Percentiles rank a stretch among this genome's conserved stretches.
Evolutionary conservation across 2,113 vertebrate genomes (phyloP).

Genomic region (Sorex araneus): DNA sequence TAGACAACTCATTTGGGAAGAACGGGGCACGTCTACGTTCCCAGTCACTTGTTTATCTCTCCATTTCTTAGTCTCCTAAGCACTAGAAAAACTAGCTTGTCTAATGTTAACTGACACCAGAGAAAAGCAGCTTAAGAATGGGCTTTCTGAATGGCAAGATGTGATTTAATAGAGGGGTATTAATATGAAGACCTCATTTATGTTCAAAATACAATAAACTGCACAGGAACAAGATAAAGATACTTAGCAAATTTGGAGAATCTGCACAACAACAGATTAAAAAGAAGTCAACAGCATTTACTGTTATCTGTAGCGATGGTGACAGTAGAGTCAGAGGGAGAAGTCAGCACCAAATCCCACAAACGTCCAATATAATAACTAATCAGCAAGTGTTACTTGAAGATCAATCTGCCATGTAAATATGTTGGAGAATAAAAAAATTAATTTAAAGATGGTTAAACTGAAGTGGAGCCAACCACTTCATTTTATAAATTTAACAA

Average conservation of each 20-base stretch:
- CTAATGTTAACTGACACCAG: background rate
- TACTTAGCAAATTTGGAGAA: slow-evolving; percentile 59
- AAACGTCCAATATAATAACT: slow-evolving; percentile 47
- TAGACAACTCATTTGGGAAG: slow-evolving; percentile 30
- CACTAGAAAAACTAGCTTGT: background rate
- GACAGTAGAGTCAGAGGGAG: slow-evolving; percentile 23
- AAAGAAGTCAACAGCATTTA: slow-evolving; percentile 46
- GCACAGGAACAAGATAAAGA: slow-evolving; percentile 30
- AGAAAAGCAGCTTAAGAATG: slow-evolving; percentile 39
- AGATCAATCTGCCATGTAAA: slow-evolving; percentile 61
- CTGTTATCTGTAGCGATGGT: slow-evolving; percentile 50
- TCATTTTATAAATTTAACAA: slow-evolving; percentile 18
- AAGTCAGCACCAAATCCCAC: slow-evolving; percentile 53
- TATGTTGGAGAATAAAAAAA: slow-evolving; percentile 37
- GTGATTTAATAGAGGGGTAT: slow-evolving; percentile 6
- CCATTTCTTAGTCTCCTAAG: slow-evolving; percentile 2
- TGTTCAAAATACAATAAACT: slow-evolving; percentile 49
- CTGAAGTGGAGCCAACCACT: slow-evolving; percentile 11
- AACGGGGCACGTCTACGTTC: slow-evolving; percentile 5
- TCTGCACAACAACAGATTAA: slow-evolving; percentile 62
- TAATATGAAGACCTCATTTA: slow-evolving; percentile 52
- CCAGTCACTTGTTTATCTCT: slow-evolving; percentile 42
- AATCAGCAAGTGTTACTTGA: slow-evolving; percentile 34
- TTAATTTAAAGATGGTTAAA: slow-evolving; percentile 50
- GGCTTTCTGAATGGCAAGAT: slow-evolving; percentile 45